These are phyloP conservation scores for Scaeva pyrastri DNA, from an alignment of 2,888 invertebrate species.

Conservation along the genomic window DNA sequence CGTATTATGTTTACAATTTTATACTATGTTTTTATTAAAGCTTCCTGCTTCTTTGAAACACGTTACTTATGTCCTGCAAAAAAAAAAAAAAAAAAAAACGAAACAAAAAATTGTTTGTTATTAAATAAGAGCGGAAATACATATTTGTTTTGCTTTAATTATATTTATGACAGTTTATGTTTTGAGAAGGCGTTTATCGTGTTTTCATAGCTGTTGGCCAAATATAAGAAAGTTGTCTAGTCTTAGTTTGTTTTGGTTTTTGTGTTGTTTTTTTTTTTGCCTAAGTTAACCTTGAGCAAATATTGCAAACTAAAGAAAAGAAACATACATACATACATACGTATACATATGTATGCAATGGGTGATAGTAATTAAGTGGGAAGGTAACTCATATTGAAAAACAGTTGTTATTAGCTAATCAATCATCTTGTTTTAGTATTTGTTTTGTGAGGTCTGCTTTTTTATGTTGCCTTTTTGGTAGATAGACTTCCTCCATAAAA, in stretches of 20 bases:
- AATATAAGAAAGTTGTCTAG: constrained; percentile 27
- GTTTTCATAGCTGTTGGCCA: constrained; percentile 10
- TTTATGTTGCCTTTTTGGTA: not conserved
- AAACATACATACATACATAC: too few species aligned
- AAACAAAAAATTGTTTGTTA: not conserved
- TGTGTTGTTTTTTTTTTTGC: not conserved
- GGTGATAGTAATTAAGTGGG: constrained; percentile 32
- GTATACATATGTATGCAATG: not conserved
- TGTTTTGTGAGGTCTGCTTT: constrained; percentile 1
- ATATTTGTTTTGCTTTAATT: not conserved
- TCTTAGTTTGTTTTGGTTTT: not conserved
- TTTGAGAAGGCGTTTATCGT: constrained; percentile 19
- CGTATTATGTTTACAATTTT: too few species aligned
- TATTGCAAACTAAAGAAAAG: constrained; percentile 31
- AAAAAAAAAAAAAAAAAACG: not conserved
- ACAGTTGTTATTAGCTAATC: constrained; percentile 5
- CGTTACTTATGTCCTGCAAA: not conserved
- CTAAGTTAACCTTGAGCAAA: constrained; percentile 29
- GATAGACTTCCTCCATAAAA: constrained; percentile 12
- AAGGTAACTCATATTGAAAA: constrained; percentile 20
- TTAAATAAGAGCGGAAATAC: constrained; percentile 6
- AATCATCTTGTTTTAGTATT: constrained; percentile 29
- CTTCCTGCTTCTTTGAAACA: not conserved
- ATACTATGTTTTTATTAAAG: not conserved
- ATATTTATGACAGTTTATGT: constrained; percentile 1